These are phyloP conservation scores for Macrochelys suwanniensis DNA, from an alignment of 2,797 vertebrate species.

Conservation along the genomic window DNA sequence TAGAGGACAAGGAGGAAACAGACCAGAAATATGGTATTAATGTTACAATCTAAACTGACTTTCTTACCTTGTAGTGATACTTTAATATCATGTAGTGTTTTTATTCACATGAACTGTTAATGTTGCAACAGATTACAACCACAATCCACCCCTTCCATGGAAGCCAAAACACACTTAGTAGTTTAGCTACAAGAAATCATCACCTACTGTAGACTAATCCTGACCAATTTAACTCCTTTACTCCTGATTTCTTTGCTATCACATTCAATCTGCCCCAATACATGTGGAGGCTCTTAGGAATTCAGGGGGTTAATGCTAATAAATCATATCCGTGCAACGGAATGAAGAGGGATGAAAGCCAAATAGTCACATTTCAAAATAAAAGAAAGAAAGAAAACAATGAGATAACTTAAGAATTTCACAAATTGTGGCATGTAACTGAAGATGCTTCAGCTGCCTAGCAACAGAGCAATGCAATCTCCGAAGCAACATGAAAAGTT, in stretches of 20 bases:
- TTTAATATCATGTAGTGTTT: conserved; percentile 59
- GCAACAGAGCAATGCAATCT: conserved; percentile 74
- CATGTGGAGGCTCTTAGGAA: fast-evolving
- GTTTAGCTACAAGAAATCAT: conserved; percentile 74
- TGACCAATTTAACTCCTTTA: conserved; percentile 68
- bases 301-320: conserved; percentile 50
- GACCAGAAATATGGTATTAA: neutral
- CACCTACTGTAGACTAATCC: conserved; percentile 65
- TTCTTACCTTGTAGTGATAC: conserved; percentile 71
- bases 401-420: conserved; percentile 67
- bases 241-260: conserved; percentile 24
- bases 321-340: conserved; percentile 24
- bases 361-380: conserved; percentile 47
- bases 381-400: conserved; percentile 18
- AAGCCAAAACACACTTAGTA: conserved; percentile 71
- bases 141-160: conserved; percentile 69
- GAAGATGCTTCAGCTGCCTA: conserved; percentile 72
- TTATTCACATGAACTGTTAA: conserved; percentile 62
- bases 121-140: conserved; percentile 62
- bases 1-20: conserved; percentile 16
- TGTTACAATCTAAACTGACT: conserved; percentile 37
- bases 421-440: conserved; percentile 46
- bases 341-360: conserved; percentile 53
- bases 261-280: neutral
- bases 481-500: conserved; percentile 48